phyloP scores from a whole-genome alignment of 2,888 invertebrate genomes.

The Lumbricus terrestris region DNA sequence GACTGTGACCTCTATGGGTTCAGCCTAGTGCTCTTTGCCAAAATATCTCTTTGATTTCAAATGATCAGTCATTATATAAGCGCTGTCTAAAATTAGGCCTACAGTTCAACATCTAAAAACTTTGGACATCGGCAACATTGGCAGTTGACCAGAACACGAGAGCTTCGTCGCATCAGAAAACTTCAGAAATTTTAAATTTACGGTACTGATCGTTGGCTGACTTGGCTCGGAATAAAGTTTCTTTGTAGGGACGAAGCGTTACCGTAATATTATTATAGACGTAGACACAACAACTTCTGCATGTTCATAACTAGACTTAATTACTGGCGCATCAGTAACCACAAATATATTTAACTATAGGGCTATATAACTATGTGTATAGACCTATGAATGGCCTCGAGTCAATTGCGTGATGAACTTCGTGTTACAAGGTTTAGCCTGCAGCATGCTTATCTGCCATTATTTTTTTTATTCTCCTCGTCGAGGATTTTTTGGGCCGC shows the following conservation, averaged over 20 bases:
- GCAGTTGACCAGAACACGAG: neutral
- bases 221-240: neutral
- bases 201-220: neutral
- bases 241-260: neutral
- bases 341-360: too few species aligned
- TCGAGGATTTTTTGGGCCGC: neutral
- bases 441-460: neutral
- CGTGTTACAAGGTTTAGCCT: neutral
- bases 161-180: neutral
- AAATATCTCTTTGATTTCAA: neutral
- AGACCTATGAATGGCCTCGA: neutral
- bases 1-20: neutral
- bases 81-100: too few species aligned
- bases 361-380: neutral
- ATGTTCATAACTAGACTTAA: neutral
- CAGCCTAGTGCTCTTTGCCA: neutral
- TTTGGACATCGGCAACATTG: neutral
- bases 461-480: neutral
- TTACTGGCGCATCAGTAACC: too few species aligned
- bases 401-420: neutral
- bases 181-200: neutral
- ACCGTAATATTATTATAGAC: neutral
- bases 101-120: neutral
- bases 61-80: neutral
- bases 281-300: neutral